Base-by-base conservation (phyloP, 2,797 vertebrate genomes). In the Serranus cabrilla region DNA sequence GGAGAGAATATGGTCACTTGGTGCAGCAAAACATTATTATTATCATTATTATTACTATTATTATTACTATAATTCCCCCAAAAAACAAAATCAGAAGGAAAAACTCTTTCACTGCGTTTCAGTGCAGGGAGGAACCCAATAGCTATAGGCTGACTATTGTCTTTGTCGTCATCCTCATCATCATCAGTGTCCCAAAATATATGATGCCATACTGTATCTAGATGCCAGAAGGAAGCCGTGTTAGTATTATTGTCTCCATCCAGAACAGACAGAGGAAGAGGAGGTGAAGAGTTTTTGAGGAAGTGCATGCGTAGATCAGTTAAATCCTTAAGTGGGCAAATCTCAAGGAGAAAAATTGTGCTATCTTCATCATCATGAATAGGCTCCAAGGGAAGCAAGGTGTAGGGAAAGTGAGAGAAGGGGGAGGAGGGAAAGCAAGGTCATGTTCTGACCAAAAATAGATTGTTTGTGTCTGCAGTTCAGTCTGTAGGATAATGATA, bases 21-120 rank as follows among this genome's bases (percentile, higher is more conserved):
- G 94, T 96, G 94, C 94, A 94, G 94, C 93, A 94, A 89, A 94
- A 93, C 91, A 93, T 92, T 93, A 93, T 94, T 93, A 92, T 88
- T 78, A 90, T 78, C 55, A 86, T 90, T 80, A 94, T 91, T 84
- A 90, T 84, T 87, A 91, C 39, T 85, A 89, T 88, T 74, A 84
- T 87, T 89, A 91, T 87, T 89, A 91, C 40, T 91, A 92, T 87
- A 82, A 81, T 71, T 73, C 80, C 82, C 87, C 86, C 75, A 52
- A 69, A 81, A 84, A 89, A 70, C 55, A 65, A 90, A 88, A 83
- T 82, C 25, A 57, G 75, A 92, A 85, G 74, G 76, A 84, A 87
- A 88, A 92, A 87, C 47, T 65, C 27, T 85, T 81, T 88, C 78
- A 81, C 83, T 89, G 86, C 69, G 1, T 91, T 77, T 90, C 74